A percentile compares a stretch with the other conserved stretches of the same genome.
Conservation (phyloP, 2,797 vertebrate species). For the Anabas testudineus region DNA sequence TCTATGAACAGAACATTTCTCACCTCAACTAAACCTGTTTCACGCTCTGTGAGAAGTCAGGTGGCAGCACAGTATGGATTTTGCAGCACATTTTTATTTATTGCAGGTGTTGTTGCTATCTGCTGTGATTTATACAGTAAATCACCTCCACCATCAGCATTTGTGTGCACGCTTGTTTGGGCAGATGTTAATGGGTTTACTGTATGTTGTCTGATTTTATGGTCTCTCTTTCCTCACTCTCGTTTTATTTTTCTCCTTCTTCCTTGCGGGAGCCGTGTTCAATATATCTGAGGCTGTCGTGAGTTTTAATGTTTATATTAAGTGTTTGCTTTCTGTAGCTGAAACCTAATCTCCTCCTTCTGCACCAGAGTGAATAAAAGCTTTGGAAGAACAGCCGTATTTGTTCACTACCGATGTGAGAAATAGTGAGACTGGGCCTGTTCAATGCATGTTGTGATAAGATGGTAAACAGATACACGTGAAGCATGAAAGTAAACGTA, state of each 20-base stretch:
- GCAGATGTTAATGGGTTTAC: slow-evolving; percentile 20
- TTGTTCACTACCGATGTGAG: too few species aligned
- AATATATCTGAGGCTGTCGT: too few species aligned
- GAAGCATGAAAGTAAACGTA: too few species aligned
- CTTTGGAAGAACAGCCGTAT: too few species aligned
- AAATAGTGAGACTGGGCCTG: too few species aligned
- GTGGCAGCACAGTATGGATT: slow-evolving; percentile 30
- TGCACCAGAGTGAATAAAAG: too few species aligned
- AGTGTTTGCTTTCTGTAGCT: too few species aligned
- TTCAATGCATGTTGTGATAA: too few species aligned
- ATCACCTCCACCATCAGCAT: slow-evolving; percentile 25
- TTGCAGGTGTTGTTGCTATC: slow-evolving; percentile 44
- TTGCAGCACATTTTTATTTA: slow-evolving; percentile 32
- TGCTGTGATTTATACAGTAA: slow-evolving; percentile 36
- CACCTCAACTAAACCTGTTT: slow-evolving; percentile 21
- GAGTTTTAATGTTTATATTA: too few species aligned
- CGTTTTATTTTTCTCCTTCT: neutral
- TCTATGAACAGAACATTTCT: slow-evolving; percentile 29
- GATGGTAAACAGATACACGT: too few species aligned
- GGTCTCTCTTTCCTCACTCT: slow-evolving; percentile 6
- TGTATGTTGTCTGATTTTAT: neutral
- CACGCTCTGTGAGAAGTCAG: slow-evolving; percentile 16
- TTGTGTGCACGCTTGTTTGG: slow-evolving; percentile 32
- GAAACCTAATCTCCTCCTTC: too few species aligned
- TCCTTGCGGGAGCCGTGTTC: too few species aligned